Base-by-base conservation (phyloP, 2,113 vertebrate genomes). In the Lutjanus erythropterus region DNA sequence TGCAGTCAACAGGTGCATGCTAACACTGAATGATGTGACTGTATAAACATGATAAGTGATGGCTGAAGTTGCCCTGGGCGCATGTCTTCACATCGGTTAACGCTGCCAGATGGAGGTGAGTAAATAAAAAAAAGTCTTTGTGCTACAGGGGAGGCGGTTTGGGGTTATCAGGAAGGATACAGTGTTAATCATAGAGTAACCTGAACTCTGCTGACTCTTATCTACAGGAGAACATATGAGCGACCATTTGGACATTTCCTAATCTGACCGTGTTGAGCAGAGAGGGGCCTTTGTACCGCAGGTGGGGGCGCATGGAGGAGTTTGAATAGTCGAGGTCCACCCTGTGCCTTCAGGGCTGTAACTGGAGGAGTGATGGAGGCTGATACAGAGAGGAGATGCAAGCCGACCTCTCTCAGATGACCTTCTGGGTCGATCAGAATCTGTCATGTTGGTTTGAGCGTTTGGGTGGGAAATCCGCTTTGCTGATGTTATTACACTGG, bases 211-310 rank as follows among this genome's bases (percentile, higher is more conserved):
- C 42, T n/a, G 50, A 69, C 76, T 87, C 89, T 93, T 93, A 93
- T 93, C 92, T 90, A 70, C 66, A 70, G 78, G 69, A 80, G 81
- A 91, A 93, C 92, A 91, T 89, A 90, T 91, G 90, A 94, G 89
- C 91, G 87, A 84, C 90, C 93, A 94, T 88, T 93, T 84, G 87
- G 90, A 93, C 88, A 84, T 91, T 91, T 91, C 89, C 89, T 90
- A 85, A 91, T 91, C 74, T 88, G 86, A 81, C 84, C 59, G 78
- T 64, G 85, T 84, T 83, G 88, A 90, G 89, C 85, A 91, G 84
- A 93, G 87, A 86, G 78, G 83, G 78, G 64, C 79, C 80, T 90
- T 93, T 92, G 88, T 92, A 61, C 61, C 74, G 70, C 89, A 91
- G 90, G 83, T 86, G 87, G 91, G 83, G 74, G 87, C n/a, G 35